Evolutionary conservation across 1,140 invertebrate species (phyloP), one percentile per base, ranked within the genome.

Genomic region (Ips typographus): DNA sequence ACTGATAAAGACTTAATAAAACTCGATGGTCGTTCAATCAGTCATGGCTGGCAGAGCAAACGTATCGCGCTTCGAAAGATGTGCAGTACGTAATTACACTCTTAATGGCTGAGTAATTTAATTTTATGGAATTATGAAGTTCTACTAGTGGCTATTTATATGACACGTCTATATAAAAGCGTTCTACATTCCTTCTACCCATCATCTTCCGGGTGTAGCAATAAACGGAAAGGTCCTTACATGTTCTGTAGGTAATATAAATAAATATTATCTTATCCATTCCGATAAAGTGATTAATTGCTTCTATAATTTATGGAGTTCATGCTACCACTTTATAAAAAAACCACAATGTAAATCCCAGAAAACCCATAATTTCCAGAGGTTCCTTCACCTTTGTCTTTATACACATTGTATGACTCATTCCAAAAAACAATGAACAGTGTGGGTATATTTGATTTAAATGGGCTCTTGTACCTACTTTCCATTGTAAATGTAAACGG

Each of bases 351-450:
- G 7, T 22, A 49, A 49, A 8, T 49, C 44, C 44, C 7, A 49
- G 44, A 22, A 49, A 49, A 22, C 44, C 44, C 44, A 49, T 49
- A 49, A 49, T 57, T 49, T 58, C 47, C 65, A 67, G 38, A 47
- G 47, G 55, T 67, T 67, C 57, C 57, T 59, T 60, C 65, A 67
- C 47, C 44, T 40, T 43, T 22, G 22, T 43, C 36, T 53, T 7
- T 22, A 7, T 39, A 47, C 49, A 37, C 56, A 55, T 67, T 4
- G 51, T 7, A n/a, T 61, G 53, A 67, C 8, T 58, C 47, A 60
- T 52, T 67, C 40, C 41, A 36, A 61, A 47, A 58, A 60, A 68
- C 68, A 73, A 76, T 76, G 72, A 76, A 76, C 75, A 76, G 75
- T 76, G 75, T 76, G 75, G 75, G 74, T 75, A 69, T 67, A 57